A percentile compares a stretch with the other conserved stretches of the same genome.
These are phyloP conservation scores for Opisthocomus hoazin DNA, from an alignment of 2,113 vertebrate genomes.

Conservation along the genomic window DNA sequence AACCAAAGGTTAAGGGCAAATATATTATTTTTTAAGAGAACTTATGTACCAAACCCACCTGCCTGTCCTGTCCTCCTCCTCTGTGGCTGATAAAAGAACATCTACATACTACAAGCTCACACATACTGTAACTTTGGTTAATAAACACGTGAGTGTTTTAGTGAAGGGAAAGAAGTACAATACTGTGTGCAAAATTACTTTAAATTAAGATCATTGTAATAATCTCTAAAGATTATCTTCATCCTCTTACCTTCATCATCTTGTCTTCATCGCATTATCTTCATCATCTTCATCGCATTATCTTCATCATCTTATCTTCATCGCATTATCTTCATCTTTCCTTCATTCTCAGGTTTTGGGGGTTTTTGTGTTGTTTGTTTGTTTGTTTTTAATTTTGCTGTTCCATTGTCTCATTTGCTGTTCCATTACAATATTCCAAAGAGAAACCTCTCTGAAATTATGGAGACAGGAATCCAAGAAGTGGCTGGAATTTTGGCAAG, in stretches of 20 bases:
- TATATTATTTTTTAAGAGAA: not conserved
- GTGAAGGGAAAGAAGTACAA: not conserved
- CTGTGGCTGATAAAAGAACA: not conserved
- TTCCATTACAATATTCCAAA: not conserved
- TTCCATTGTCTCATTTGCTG: not conserved
- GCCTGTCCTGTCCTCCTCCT: not conserved
- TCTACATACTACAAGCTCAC: not conserved
- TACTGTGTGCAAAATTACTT: not conserved
- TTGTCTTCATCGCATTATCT: not conserved
- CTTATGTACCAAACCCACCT: not conserved
- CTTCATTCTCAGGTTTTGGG: not conserved
- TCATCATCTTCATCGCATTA: not conserved
- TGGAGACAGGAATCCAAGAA: not conserved
- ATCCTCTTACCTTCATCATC: not conserved
- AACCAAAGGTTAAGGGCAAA: not conserved
- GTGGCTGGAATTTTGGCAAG: not conserved
- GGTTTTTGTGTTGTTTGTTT: not conserved
- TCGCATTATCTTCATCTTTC: not conserved
- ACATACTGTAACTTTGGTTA: not conserved
- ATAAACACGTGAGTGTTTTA: not conserved
- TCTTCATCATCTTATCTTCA: not conserved
- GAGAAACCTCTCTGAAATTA: not conserved
- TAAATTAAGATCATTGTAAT: not conserved
- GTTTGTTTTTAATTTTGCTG: not conserved
- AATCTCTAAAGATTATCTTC: not conserved